Evolutionary conservation across 2,113 vertebrate genomes (phyloP).

Genomic region (Myrmophylax atrothorax): DNA sequence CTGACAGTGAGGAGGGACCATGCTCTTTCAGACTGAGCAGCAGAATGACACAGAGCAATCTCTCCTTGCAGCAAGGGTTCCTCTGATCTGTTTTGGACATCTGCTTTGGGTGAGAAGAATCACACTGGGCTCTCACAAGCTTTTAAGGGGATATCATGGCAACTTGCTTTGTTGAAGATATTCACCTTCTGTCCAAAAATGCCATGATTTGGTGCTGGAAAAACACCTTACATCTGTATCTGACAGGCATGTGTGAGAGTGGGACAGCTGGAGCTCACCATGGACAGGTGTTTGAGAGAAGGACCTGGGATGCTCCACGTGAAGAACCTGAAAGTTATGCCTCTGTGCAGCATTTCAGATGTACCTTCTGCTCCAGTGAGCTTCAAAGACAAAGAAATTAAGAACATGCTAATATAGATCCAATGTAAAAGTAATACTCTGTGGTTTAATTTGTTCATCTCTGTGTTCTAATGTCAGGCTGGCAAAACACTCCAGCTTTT

Average conservation of each 20-base stretch:
- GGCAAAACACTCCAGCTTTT: not conserved
- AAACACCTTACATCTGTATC: not conserved
- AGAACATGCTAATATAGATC: not conserved
- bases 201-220: not conserved
- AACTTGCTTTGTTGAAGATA: not conserved
- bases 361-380: not conserved
- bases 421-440: not conserved
- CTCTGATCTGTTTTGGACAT: not conserved
- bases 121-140: not conserved
- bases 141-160: not conserved
- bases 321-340: not conserved
- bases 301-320: not conserved
- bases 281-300: rapidly evolving
- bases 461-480: not conserved
- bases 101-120: not conserved
- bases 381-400: not conserved
- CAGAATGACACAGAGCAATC: not conserved
- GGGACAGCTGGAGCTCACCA: not conserved
- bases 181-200: not conserved
- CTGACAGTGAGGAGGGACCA: not conserved
- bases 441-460: not conserved
- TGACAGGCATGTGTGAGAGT: not conserved
- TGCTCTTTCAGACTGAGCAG: not conserved
- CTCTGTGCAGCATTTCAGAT: not conserved
- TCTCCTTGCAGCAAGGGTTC: not conserved